Base-by-base conservation (phyloP, 2,113 vertebrate species). In the Lanius ludovicianus region DNA sequence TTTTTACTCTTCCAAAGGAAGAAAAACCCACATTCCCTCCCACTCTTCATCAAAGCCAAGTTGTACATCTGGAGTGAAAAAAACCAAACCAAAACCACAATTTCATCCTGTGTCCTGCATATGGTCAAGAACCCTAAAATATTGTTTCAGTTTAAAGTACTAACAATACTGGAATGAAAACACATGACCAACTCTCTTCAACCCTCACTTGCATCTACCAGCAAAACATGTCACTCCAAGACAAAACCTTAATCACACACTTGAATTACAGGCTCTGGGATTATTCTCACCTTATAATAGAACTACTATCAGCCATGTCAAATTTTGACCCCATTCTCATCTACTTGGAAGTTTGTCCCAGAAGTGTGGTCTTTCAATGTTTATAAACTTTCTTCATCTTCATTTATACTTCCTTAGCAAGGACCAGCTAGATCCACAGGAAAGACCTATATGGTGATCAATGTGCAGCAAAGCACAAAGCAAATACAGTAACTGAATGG, bases 331-430 rank as follows among this genome's bases (percentile, higher is more conserved):
- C 13, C 15, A 7, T 64, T 87, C 14, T 63, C 56, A 44, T 67
- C 67, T 86, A n/a, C 46, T 1, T 46, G 6, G 19, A 95, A 85
- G 3, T 13, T 11, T 76, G 23, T 68, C 44, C 33, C 33, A 35
- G 60, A 84, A 52, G 5, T 0, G 0, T 52, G 11, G 1, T 78
- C 2, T 22, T 71, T 64, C 37, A 22, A 2, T 0, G 2, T 27
- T 64, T 46, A 56, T 37, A 52, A 93, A 52, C 21, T n/a, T 87
- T 30, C 44, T 53, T 71, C 14, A 41, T 17, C 22, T 86, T 77
- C 47, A 6, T 24, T 27, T 65, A 9, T 49, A 12, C 28, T 84
- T 86, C 35, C 55, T 65, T 49, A 84, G 28, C 25, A 90, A 93
- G 21, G 10, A 71, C 21, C 57, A 60, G 16, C 24, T 82, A 56